These are phyloP conservation scores for Callospermophilus lateralis DNA, from an alignment of 2,113 vertebrate genomes.

Conservation along the genomic window DNA sequence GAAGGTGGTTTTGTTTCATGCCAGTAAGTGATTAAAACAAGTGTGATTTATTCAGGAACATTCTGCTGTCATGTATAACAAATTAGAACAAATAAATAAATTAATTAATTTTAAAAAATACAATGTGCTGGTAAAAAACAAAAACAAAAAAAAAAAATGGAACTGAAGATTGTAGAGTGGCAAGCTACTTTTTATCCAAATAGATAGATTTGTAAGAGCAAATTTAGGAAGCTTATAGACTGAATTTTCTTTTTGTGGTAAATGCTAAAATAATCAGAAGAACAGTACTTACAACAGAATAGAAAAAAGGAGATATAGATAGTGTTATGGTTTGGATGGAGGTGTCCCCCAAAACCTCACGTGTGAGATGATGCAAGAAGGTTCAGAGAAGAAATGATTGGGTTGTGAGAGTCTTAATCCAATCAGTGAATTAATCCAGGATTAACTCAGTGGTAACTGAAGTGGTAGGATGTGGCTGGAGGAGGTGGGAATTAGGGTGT, in stretches of 20 bases:
- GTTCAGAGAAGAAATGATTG: too few relatives aligned
- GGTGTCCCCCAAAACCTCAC: too few relatives aligned
- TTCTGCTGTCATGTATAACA: too few relatives aligned
- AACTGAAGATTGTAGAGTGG: background rate
- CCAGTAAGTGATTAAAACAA: background rate
- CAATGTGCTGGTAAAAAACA: too few relatives aligned
- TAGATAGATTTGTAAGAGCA: conserved; percentile 15
- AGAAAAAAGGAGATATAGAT: background rate
- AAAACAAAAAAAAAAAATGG: background rate
- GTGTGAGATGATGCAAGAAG: too few relatives aligned
- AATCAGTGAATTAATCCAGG: too few relatives aligned
- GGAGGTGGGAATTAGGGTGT: too few relatives aligned
- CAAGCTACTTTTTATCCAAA: conserved; percentile 38
- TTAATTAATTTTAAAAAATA: too few relatives aligned
- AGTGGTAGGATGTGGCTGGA: too few relatives aligned
- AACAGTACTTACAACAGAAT: background rate
- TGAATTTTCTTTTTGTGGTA: conserved; percentile 33
- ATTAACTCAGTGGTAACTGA: too few relatives aligned
- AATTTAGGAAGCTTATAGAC: conserved; percentile 2
- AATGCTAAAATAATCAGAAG: background rate
- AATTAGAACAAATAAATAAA: too few relatives aligned
- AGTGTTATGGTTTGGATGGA: background rate
- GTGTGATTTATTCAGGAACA: background rate
- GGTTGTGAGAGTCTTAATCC: too few relatives aligned
- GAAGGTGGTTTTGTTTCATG: background rate